Evolutionary conservation across 1,140 invertebrate genomes (phyloP), one percentile per base, ranked within the genome.

Genomic region (Aricia agestis): DNA sequence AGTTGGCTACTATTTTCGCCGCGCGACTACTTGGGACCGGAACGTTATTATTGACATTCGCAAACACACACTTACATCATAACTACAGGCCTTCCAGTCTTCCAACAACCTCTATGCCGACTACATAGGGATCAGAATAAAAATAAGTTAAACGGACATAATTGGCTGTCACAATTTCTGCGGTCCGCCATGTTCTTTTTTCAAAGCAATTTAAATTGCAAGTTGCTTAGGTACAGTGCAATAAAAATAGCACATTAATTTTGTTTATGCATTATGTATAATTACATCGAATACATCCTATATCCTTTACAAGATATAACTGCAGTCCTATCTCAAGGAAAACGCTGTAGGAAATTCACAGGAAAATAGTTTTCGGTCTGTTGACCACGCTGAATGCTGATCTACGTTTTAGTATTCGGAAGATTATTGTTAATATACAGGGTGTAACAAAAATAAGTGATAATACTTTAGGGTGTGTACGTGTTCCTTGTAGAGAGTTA

Each of bases 11-110:
- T 90, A 90, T 90, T 89, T 89, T 87, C 83, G 86, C 88, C 78
- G 74, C 83, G 81, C 76, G 80, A 78, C 78, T 80, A 79, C 85
- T 76, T 80, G 86, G 84, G 84, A 85, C 84, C 82, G 86, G 83
- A 84, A 83, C 84, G 84, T 83, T 86, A 86, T 84, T 90, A 89
- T 90, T 87, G 88, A 90, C 86, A 89, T 90, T 90, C 85, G 86
- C 86, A 72, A 84, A 88, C 79, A 82, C 71, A 79, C 66, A 70
- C 87, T 84, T 86, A 88, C 83, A 85, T 87, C 85, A 85, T 76
- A 76, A 67, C 68, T 17, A 36, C 36, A 36, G 36, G 36, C 36
- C 36, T 36, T 36, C 9, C 5, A 36, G 36, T 7, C 36, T 36
- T 1, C 36, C 36, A 9, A 36, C 6, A 36, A 36, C 36, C 6